A percentile compares a stretch with the other conserved stretches of the same genome.
These are phyloP conservation scores for Folsomia candida DNA, from an alignment of 2,888 invertebrate genomes.

Conservation along the genomic window DNA sequence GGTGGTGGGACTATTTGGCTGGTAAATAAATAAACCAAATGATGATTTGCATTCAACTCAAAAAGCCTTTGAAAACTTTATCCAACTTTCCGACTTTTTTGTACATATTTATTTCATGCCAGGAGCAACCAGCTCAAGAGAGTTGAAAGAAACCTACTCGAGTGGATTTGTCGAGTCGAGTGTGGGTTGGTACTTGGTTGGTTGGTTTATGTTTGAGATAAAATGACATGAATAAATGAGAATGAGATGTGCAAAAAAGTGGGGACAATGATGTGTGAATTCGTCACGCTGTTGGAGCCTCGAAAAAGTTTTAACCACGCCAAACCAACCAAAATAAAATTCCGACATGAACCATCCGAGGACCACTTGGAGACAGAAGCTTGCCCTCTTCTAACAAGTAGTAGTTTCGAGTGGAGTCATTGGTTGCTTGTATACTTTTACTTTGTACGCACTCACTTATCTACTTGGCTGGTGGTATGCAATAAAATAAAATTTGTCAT, in stretches of 20 bases:
- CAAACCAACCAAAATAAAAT: background rate
- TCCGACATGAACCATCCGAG: background rate
- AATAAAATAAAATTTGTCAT: background rate
- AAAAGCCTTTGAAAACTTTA: background rate
- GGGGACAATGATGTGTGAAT: slow-evolving; percentile 8
- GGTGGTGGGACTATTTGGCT: too few species aligned
- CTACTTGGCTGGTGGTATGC: background rate
- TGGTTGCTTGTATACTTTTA: background rate
- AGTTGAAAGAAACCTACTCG: slow-evolving; percentile 12
- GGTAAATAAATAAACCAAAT: background rate
- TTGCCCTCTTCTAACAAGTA: background rate
- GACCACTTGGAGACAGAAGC: background rate
- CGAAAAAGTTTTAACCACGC: background rate
- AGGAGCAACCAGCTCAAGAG: background rate
- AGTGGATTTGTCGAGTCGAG: background rate
- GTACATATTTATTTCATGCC: background rate
- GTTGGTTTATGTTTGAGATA: slow-evolving; percentile 7
- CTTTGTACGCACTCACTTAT: background rate
- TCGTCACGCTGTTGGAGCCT: slow-evolving; percentile 7
- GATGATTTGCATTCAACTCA: background rate
- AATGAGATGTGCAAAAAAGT: slow-evolving; percentile 2
- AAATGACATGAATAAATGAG: slow-evolving; percentile 3
- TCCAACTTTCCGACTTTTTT: background rate
- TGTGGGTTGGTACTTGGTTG: slow-evolving; percentile 4
- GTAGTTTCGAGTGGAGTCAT: background rate